phyloP scores from a whole-genome alignment of 2,888 invertebrate species.

The Iphiclides podalirius region DNA sequence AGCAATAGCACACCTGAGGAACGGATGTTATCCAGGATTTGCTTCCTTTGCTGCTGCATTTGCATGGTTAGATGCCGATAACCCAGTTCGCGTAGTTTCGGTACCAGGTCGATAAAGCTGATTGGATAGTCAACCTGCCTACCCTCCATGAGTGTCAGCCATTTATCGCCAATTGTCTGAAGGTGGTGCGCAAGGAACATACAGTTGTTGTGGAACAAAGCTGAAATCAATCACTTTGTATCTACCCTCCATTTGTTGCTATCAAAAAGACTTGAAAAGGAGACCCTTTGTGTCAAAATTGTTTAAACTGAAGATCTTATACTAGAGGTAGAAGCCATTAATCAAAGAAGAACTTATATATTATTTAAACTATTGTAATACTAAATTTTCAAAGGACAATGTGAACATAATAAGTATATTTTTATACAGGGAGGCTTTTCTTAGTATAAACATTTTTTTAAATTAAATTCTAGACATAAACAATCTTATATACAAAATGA shows the following conservation, averaged over 20 bases:
- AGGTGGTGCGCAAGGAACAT: conserved; percentile 90
- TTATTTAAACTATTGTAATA: no score
- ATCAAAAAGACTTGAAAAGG: no score
- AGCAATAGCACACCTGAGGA: conserved; percentile 87
- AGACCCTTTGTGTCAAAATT: no score
- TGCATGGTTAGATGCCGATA: conserved; percentile 85
- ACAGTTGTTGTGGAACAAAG: conserved; percentile 94
- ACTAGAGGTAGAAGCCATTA: no score
- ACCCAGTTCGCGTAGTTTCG: conserved; percentile 84
- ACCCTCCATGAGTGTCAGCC: conserved; percentile 81
- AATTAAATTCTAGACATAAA: no score
- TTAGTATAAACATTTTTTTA: no score
- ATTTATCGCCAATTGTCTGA: conserved; percentile 83
- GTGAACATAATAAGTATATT: no score
- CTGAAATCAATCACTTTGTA: conserved; percentile 61
- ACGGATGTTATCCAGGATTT: conserved; percentile 86
- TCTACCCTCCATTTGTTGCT: neutral
- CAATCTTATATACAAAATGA: no score
- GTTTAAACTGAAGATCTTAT: no score
- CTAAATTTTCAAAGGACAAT: no score
- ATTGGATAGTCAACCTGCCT: conserved; percentile 77
- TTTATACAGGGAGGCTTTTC: no score
- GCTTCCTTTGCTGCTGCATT: conserved; percentile 86
- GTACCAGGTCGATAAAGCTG: conserved; percentile 84
- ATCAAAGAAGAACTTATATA: no score